phyloP scores from a whole-genome alignment of 2,113 vertebrate genomes.

The rabbit (Oryctolagus cuniculus) region DNA sequence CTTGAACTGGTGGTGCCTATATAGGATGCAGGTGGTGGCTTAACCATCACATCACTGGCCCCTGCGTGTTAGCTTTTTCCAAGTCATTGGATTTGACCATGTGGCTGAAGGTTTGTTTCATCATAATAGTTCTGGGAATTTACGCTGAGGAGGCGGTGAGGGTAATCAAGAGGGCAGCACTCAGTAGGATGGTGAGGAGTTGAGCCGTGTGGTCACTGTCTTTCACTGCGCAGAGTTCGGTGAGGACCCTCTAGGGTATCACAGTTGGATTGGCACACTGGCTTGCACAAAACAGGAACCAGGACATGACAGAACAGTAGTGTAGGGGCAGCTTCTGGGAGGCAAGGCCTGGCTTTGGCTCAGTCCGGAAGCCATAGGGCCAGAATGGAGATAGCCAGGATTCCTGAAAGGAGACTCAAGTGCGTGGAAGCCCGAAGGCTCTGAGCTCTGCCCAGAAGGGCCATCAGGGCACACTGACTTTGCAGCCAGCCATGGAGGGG shows the following conservation, averaged over 20 bases:
- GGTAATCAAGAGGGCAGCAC: not conserved
- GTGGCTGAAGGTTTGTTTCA: not conserved
- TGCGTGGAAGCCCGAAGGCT: not conserved
- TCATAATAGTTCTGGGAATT: not conserved
- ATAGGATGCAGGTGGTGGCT: no score
- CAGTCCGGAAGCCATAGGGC: not conserved
- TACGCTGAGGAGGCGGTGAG: not conserved
- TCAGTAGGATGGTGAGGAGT: not conserved
- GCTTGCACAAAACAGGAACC: not conserved
- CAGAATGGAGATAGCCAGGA: not conserved
- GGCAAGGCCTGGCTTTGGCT: not conserved
- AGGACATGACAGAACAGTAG: not conserved
- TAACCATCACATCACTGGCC: no score
- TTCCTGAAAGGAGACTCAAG: not conserved
- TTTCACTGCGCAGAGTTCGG: not conserved
- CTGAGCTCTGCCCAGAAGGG: not conserved
- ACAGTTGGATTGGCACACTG: not conserved
- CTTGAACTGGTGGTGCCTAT: no score
- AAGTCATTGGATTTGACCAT: not conserved
- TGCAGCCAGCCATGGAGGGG: not conserved
- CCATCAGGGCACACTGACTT: not conserved
- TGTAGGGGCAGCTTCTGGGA: not conserved
- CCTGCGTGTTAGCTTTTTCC: not conserved
- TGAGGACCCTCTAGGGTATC: no score
- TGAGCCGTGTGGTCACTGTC: not conserved